Base-by-base conservation (phyloP, 2,888 invertebrate species). In the Morpho deidamia region DNA sequence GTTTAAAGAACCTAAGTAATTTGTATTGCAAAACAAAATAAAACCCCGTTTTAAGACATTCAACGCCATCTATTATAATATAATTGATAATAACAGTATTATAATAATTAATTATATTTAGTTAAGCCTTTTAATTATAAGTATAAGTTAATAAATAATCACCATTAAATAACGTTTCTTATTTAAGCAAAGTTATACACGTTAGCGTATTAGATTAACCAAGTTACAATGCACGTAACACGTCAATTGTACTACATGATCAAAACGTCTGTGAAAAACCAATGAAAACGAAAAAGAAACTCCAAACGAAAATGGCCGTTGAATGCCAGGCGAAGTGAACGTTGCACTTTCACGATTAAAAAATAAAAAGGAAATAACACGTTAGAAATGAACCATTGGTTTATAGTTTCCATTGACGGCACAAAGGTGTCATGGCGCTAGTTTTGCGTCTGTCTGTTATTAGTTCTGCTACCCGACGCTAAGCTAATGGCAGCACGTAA, bases 271-370 rank as follows among this genome's bases (percentile, higher is more conserved):
- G 76, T 74, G 75, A 79, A 80, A 81, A 81, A 78, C 74, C 78
- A 77, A 82, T 78, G 73, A 78, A 82, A 85, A 81, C 71, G 72
- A 84, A 84, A 85, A 82, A 79, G 77, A 80, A 82, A 77, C 68
- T 71, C 69, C 70, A 71, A 79, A 78, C 77, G 73, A 81, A 81
- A 85, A 84, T 81, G 75, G 78, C 76, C 71, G 81, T 79, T 81
- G 83, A 85, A 85, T 82, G 71, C 76, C 77, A 69, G 70, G 73
- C 76, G 78, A 85, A 84, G 84, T 84, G 86, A 84, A 83, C 83
- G 81, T 81, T 82, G 87, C 87, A 85, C 85, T 87, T 87, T 85
- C 83, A 81, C 83, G 81, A 85, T 81, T 80, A 82, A 81, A 83
- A 78, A 75, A 76, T 76, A 83, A 81, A 76, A 75, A 78, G 76